These are phyloP conservation scores for Eurytoma californica DNA, from an alignment of 2,888 invertebrate genomes.

Conservation along the genomic window DNA sequence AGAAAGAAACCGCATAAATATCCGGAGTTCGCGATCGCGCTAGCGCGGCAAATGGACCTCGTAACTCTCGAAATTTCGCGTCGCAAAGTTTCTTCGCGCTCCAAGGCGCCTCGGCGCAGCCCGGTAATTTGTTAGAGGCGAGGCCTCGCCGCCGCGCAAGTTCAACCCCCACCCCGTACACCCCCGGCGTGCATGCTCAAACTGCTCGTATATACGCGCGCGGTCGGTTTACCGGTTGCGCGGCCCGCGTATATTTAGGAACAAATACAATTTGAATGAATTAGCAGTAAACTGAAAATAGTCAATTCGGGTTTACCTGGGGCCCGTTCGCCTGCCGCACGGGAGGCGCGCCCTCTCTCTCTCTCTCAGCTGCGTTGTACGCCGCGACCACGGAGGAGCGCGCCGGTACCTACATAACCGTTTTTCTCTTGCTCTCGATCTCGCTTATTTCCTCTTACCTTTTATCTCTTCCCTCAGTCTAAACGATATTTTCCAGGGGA, in stretches of 20 bases:
- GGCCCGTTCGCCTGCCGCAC: not conserved
- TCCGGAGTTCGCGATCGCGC: constrained; percentile 52
- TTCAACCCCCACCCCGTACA: constrained; percentile 17
- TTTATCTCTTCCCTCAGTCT: constrained; percentile 58
- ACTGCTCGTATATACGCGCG: not conserved
- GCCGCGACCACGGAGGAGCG: not conserved
- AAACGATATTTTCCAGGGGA: constrained; percentile 64
- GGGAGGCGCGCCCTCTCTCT: not conserved
- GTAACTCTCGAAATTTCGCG: constrained; percentile 63
- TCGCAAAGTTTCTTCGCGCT: constrained; percentile 58
- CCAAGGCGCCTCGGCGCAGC: constrained; percentile 39
- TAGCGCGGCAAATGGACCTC: constrained; percentile 58
- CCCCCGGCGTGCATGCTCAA: not conserved
- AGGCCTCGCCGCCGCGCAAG: constrained; percentile 37
- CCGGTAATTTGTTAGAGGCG: constrained; percentile 59
- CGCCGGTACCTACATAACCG: constrained; percentile 38
- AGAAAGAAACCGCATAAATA: constrained; percentile 58
- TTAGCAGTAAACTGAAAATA: constrained; percentile 72
- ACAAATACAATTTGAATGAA: constrained; percentile 74
- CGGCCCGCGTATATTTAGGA: constrained; percentile 67
- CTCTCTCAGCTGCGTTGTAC: constrained; percentile 5
- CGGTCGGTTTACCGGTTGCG: constrained; percentile 21
- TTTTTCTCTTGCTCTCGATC: constrained; percentile 53
- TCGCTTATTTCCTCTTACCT: constrained; percentile 31
- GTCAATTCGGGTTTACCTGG: constrained; percentile 61